Percentiles rank a stretch among this genome's conserved stretches.
These are phyloP conservation scores for Smittia aterrima DNA, from an alignment of 2,888 invertebrate species.

Conservation along the genomic window DNA sequence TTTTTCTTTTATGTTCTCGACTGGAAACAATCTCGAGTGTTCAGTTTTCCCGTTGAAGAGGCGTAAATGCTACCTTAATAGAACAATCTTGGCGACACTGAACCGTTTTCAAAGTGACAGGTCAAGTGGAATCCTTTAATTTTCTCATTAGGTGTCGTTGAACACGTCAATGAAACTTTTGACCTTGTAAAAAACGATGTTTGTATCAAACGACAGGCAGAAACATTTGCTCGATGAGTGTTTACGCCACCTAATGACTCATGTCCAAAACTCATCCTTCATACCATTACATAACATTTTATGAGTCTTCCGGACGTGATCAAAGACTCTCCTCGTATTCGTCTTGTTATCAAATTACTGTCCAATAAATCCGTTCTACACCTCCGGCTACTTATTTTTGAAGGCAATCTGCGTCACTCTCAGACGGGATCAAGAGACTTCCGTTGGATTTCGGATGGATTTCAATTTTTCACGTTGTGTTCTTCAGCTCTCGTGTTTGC, in stretches of 20 bases:
- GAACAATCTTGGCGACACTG: not conserved
- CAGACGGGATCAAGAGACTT: conserved; percentile 3
- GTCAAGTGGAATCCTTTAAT: no score
- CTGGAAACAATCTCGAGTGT: conserved; percentile 9
- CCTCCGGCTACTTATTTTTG: not conserved
- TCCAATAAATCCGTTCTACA: conserved; percentile 33
- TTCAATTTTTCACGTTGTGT: not conserved
- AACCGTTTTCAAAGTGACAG: no score
- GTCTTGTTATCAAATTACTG: conserved; percentile 38
- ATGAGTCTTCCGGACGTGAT: conserved; percentile 29
- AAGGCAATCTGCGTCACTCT: not conserved
- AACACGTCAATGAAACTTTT: no score
- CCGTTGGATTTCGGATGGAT: not conserved
- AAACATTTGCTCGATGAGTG: not conserved
- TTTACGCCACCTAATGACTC: conserved; percentile 12
- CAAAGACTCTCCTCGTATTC: conserved; percentile 4
- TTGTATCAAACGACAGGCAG: not conserved
- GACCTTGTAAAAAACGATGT: no score
- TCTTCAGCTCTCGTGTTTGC: not conserved
- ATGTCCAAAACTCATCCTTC: conserved; percentile 24
- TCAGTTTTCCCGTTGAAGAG: not conserved
- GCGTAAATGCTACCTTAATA: not conserved
- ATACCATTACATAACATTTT: conserved; percentile 6
- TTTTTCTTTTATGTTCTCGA: not conserved
- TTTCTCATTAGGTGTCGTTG: no score